phyloP scores from a whole-genome alignment of 92 coral and sea anemone species.

The Epizoanthus illoricatus region DNA sequence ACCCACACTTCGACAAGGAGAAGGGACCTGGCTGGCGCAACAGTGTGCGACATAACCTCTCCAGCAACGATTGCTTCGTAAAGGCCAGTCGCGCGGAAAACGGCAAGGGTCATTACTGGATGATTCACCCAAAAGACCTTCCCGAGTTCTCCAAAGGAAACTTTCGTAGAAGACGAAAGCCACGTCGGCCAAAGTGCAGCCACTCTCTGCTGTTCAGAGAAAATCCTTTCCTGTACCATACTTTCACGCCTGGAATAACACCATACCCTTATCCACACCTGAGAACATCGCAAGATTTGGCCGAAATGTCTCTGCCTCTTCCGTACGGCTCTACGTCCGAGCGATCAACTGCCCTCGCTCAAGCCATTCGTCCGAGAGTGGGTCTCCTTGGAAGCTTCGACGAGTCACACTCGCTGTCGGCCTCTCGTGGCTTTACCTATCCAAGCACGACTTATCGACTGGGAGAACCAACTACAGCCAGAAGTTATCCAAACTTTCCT shows the following conservation, averaged over 20 bases:
- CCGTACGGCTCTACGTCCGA: slow-evolving; percentile 46
- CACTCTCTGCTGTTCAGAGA: slow-evolving; percentile 77
- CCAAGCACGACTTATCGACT: slow-evolving; percentile 26
- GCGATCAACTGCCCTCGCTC: slow-evolving; percentile 41
- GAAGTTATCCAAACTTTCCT: slow-evolving; percentile 18
- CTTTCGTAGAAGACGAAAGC: slow-evolving; percentile 90
- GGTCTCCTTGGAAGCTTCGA: slow-evolving; percentile 23
- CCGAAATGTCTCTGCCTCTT: slow-evolving; percentile 51
- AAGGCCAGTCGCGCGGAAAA: slow-evolving; percentile 99
- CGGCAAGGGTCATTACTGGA: slow-evolving; percentile 99
- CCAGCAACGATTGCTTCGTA: slow-evolving; percentile 98
- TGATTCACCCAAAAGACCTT: slow-evolving; percentile 97
- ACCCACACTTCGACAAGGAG: slow-evolving; percentile 95
- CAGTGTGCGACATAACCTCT: slow-evolving; percentile 95
- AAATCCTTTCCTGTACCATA: slow-evolving; percentile 56
- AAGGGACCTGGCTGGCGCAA: slow-evolving; percentile 99
- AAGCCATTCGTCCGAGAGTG: slow-evolving; percentile 46
- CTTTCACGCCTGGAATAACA: slow-evolving; percentile 45
- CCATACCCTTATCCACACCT: slow-evolving; percentile 59
- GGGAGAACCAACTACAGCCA: slow-evolving; percentile 15
- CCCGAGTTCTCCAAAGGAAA: slow-evolving; percentile 97
- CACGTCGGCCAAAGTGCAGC: slow-evolving; percentile 92
- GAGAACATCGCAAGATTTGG: slow-evolving; percentile 46
- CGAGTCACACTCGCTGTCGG: neutral
- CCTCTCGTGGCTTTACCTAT: slow-evolving; percentile 14